phyloP scores from a whole-genome alignment of 2,113 vertebrate species.

The Zosterops hypoxanthus region DNA sequence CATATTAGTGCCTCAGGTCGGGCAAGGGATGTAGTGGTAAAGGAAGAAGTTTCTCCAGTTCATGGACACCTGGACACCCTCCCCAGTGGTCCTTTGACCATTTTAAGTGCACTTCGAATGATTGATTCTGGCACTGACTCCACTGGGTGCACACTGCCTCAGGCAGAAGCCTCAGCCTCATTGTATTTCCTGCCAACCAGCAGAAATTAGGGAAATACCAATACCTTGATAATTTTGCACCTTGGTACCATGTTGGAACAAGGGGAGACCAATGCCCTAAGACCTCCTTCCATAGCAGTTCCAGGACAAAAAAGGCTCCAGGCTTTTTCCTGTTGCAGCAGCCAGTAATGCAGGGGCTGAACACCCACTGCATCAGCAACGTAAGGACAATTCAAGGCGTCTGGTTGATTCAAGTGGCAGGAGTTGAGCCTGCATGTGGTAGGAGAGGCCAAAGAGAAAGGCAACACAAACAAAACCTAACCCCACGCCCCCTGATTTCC shows the following conservation, averaged over 20 bases:
- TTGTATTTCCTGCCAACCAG: background rate
- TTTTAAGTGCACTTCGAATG: background rate
- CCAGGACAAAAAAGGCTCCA: background rate
- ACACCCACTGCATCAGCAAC: background rate
- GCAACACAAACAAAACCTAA: conserved; percentile 41
- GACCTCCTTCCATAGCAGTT: background rate
- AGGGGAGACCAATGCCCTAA: background rate
- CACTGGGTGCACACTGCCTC: background rate
- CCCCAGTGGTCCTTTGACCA: background rate
- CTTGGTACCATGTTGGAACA: background rate
- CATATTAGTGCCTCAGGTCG: background rate
- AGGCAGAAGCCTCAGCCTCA: background rate
- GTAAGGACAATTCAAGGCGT: fast-evolving
- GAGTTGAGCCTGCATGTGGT: background rate
- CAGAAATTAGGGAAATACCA: background rate
- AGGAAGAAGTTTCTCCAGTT: background rate
- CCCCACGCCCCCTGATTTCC: background rate
- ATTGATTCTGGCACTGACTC: background rate
- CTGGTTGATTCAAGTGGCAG: background rate
- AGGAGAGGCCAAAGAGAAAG: conserved; percentile 13
- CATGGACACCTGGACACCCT: background rate
- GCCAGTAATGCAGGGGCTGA: background rate
- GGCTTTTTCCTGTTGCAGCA: background rate
- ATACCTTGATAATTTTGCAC: background rate
- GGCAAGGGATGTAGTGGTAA: background rate